These are phyloP conservation scores for Hucho hucho DNA, from an alignment of 2,113 vertebrate genomes.

Conservation along the genomic window DNA sequence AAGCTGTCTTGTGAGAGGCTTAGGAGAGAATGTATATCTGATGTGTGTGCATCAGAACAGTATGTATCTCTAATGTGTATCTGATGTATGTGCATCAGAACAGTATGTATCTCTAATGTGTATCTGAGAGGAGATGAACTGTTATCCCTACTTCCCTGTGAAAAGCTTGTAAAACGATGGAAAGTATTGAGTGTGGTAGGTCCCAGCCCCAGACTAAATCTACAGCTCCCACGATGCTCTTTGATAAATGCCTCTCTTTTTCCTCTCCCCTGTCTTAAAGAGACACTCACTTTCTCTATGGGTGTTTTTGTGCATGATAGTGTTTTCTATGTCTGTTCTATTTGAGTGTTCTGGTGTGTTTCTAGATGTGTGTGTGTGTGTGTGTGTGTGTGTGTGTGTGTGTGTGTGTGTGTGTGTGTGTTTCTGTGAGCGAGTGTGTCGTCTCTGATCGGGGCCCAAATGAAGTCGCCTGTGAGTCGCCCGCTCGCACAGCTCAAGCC, in stretches of 20 bases:
- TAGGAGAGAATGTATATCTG: neutral
- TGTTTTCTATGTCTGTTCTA: neutral
- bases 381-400: no score
- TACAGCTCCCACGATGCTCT: neutral
- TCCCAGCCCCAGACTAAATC: slow-evolving; percentile 32
- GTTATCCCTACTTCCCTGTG: slow-evolving; percentile 19
- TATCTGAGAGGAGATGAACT: slow-evolving; percentile 38
- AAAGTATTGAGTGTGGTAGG: slow-evolving; percentile 25
- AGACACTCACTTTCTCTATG: neutral
- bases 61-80: slow-evolving; percentile 7
- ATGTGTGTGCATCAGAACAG: slow-evolving; percentile 16
- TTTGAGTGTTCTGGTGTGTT: neutral
- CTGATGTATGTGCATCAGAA: slow-evolving; percentile 7
- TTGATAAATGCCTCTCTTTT: neutral
- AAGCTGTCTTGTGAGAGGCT: neutral
- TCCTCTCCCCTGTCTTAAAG: slow-evolving; percentile 17
- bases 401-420: no score
- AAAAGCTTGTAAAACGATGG: slow-evolving; percentile 49
- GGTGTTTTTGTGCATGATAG: neutral
- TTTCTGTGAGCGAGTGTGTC: no score
- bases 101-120: slow-evolving; percentile 14
- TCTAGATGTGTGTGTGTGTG: no score
- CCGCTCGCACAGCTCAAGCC: slow-evolving; percentile 14
- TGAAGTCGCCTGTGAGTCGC: slow-evolving; percentile 3
- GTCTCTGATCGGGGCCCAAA: neutral